A percentile compares a stretch with the other conserved stretches of the same genome.
These are phyloP conservation scores for Sminthopsis crassicaudata DNA, from an alignment of 2,113 vertebrate genomes.

Conservation along the genomic window DNA sequence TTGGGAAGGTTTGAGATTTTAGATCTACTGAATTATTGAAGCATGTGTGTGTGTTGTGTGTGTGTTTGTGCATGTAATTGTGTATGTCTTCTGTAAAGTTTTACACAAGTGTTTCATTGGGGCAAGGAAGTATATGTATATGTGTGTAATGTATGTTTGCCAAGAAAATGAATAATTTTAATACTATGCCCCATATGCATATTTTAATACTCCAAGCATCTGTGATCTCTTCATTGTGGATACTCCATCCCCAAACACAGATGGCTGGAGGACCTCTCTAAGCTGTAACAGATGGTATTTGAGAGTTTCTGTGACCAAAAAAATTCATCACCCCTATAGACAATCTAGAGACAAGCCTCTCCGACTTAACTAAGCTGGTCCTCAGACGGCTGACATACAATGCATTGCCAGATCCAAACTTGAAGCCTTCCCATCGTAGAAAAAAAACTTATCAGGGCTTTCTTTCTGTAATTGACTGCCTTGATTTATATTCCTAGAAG, in stretches of 20 bases:
- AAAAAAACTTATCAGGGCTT: neutral
- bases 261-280: conserved; percentile 1
- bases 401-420: neutral
- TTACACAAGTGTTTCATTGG: neutral
- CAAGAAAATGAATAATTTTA: conserved; percentile 4
- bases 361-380: conserved; percentile 1
- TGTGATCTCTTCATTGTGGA: conserved; percentile 1
- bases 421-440: neutral
- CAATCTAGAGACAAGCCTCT: neutral
- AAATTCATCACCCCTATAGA: conserved; percentile 6
- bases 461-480: neutral
- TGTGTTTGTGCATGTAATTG: neutral
- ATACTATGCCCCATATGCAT: conserved; percentile 1
- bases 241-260: neutral
- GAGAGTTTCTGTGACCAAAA: conserved; percentile 5
- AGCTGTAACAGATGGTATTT: conserved; percentile 1
- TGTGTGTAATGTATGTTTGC: neutral
- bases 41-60: neutral
- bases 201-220: conserved; percentile 3
- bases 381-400: neutral
- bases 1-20: neutral
- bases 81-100: neutral
- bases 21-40: neutral
- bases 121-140: neutral
- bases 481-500: neutral